Conservation (phyloP, 2,797 vertebrate genomes). For the Orestias chungarensis region DNA sequence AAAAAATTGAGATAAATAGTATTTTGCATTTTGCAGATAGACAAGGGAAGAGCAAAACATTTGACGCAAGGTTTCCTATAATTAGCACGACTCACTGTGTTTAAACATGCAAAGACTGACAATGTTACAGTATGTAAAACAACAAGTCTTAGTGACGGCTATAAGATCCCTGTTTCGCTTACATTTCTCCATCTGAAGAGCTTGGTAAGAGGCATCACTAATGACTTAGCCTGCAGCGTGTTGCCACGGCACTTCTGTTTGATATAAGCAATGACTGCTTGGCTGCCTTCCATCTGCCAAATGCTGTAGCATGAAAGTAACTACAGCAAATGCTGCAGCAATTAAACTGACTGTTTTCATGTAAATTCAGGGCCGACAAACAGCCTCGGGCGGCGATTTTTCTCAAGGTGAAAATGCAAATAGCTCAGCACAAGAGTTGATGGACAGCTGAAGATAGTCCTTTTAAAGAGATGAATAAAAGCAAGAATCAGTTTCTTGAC, state of each 20-base stretch:
- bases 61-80: constrained; percentile 20
- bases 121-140: constrained; percentile 10
- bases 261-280: constrained; percentile 51
- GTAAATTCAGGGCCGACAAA: constrained; percentile 40
- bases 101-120: constrained; percentile 7
- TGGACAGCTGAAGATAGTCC: not conserved
- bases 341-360: constrained; percentile 45
- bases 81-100: not conserved
- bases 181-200: constrained; percentile 68
- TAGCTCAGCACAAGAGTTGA: constrained; percentile 9
- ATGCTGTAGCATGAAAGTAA: constrained; percentile 47
- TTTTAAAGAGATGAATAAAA: not conserved
- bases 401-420: constrained; percentile 32
- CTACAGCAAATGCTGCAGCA: constrained; percentile 35
- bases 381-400: constrained; percentile 36
- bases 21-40: constrained; percentile 62
- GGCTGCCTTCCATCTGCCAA: constrained; percentile 61
- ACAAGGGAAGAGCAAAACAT: constrained; percentile 40
- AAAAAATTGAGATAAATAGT: constrained; percentile 55
- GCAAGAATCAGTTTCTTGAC: not conserved
- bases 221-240: constrained; percentile 61
- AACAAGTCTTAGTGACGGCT: constrained; percentile 21
- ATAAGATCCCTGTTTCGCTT: constrained; percentile 49
- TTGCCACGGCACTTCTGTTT: constrained; percentile 54
- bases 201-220: constrained; percentile 64